A percentile compares a stretch with the other conserved stretches of the same genome.
Evolutionary conservation across 2,888 invertebrate species (phyloP).

Genomic region (Cantharis flavilabris): DNA sequence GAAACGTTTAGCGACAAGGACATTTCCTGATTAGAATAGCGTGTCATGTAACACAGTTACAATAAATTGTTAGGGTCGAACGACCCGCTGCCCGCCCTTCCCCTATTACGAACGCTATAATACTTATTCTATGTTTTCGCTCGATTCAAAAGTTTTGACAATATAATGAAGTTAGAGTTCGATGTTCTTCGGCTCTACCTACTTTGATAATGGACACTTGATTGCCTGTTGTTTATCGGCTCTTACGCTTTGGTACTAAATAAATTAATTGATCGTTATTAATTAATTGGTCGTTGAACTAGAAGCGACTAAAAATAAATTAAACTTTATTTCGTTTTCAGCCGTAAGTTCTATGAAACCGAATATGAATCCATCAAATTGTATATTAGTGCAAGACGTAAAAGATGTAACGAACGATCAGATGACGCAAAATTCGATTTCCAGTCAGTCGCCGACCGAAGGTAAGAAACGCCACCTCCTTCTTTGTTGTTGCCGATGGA

Average conservation of each 20-base stretch:
- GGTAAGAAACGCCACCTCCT: conserved; percentile 53
- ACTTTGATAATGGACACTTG: conserved; percentile 17
- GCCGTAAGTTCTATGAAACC: conserved; percentile 90
- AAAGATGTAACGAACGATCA: conserved; percentile 88
- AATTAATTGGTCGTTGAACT: conserved; percentile 9
- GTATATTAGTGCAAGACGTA: conserved; percentile 87
- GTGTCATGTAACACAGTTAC: conserved; percentile 32
- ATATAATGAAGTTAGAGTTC: conserved; percentile 30
- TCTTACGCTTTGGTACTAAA: neutral
- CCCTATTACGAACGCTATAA: conserved; percentile 19
- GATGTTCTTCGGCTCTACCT: conserved; percentile 18
- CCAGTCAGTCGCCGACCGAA: conserved; percentile 73
- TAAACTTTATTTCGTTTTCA: conserved; percentile 57
- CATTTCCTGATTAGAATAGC: conserved; percentile 40
- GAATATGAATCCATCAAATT: conserved; percentile 85
- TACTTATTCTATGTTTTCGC: conserved; percentile 26
- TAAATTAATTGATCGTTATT: conserved; percentile 6
- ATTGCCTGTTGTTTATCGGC: conserved; percentile 6
- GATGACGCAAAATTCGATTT: conserved; percentile 75
- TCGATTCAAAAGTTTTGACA: conserved; percentile 23
- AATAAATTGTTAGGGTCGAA: conserved; percentile 33
- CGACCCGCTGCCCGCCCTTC: conserved; percentile 21
- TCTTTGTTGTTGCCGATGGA: neutral
- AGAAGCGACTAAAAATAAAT: neutral
- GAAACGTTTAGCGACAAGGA: conserved; percentile 35